These are phyloP conservation scores for Melinaea menophilus DNA, from an alignment of 2,888 invertebrate species.

Conservation along the genomic window DNA sequence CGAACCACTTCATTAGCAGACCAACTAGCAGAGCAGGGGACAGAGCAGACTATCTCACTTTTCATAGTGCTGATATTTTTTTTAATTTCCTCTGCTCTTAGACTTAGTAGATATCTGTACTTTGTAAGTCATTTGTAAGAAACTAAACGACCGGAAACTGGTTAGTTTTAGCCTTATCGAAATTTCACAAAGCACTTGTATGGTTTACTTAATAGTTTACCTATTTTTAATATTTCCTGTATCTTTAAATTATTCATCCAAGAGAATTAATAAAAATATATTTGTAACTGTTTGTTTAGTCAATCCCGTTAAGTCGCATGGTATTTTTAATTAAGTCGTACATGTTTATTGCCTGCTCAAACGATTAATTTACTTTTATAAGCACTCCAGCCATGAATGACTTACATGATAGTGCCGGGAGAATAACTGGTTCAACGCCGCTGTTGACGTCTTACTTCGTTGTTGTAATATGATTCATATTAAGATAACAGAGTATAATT, in stretches of 20 bases:
- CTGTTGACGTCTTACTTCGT: neutral
- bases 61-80: too few relatives aligned
- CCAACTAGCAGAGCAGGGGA: too few relatives aligned
- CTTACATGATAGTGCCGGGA: neutral
- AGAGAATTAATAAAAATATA: neutral
- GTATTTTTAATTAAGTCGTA: conserved; percentile 33
- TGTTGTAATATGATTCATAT: neutral
- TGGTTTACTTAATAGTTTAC: too few relatives aligned
- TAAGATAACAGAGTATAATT: conserved; percentile 1
- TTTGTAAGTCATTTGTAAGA: too few relatives aligned
- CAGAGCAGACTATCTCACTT: too few relatives aligned
- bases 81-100: too few relatives aligned
- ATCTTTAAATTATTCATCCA: neutral
- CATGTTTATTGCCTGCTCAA: conserved; percentile 30
- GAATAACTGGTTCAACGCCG: neutral
- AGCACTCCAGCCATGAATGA: conserved; percentile 11
- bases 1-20: too few relatives aligned
- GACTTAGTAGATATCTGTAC: too few relatives aligned
- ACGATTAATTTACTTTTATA: conserved; percentile 34
- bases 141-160: too few relatives aligned
- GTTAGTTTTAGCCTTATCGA: too few relatives aligned
- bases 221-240: too few relatives aligned
- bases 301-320: conserved; percentile 15
- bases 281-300: conserved; percentile 9
- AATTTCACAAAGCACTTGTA: too few relatives aligned